Evolutionary conservation across 1,140 invertebrate species (phyloP).

Genomic region (Protaetia brevitarsis): DNA sequence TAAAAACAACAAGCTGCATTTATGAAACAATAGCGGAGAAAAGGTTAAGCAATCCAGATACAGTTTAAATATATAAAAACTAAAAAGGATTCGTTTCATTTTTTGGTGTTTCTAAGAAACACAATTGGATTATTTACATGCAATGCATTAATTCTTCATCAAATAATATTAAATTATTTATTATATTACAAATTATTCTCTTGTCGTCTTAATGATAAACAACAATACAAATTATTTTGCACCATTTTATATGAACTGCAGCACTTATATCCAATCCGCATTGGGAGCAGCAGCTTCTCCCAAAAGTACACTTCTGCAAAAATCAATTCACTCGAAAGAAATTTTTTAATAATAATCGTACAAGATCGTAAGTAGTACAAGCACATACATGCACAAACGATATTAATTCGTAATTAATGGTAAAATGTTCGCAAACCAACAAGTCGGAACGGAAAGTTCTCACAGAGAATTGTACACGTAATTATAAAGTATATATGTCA

Average conservation of each 20-base stretch:
- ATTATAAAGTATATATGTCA: slow-evolving; percentile 2
- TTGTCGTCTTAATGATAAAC: too few relatives aligned
- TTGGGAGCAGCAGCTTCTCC: background rate
- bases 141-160: too few relatives aligned
- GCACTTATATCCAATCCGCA: background rate
- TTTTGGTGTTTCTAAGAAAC: too few relatives aligned
- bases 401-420: slow-evolving; percentile 4
- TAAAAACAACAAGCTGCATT: too few relatives aligned
- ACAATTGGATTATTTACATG: too few relatives aligned
- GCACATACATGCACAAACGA: slow-evolving; percentile 17
- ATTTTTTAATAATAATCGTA: background rate
- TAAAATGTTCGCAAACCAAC: slow-evolving; percentile 12
- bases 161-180: too few relatives aligned
- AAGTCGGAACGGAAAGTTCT: background rate
- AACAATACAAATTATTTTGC: too few relatives aligned
- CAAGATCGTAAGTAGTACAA: slow-evolving; percentile 10
- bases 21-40: too few relatives aligned
- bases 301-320: background rate
- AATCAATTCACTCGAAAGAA: background rate
- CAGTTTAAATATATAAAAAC: too few relatives aligned
- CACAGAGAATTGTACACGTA: background rate
- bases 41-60: too few relatives aligned
- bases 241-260: slow-evolving; percentile 4
- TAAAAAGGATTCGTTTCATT: too few relatives aligned
- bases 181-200: too few relatives aligned